Percentiles rank a stretch among this genome's conserved stretches.
Evolutionary conservation across 2,888 invertebrate genomes (phyloP).

Genomic region (Trichogramma dendrolimi): DNA sequence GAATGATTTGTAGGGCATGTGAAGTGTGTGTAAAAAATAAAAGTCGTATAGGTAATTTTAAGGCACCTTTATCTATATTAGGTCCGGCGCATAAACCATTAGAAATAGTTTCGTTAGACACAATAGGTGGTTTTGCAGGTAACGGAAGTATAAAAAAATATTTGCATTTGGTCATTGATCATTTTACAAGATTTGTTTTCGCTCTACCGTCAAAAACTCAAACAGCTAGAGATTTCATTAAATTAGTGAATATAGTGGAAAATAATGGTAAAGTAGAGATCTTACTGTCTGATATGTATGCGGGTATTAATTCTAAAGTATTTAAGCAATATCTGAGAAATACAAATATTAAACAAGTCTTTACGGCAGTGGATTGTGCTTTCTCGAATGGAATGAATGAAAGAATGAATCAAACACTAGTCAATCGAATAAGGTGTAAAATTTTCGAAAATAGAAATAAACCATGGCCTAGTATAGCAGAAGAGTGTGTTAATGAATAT

Average conservation of each 20-base stretch:
- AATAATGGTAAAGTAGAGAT: conserved; percentile 22
- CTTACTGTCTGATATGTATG: conserved; percentile 36
- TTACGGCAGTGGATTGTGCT: conserved; percentile 34
- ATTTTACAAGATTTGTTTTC: conserved; percentile 37
- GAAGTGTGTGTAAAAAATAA: conserved; percentile 39
- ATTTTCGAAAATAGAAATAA: conserved; percentile 33
- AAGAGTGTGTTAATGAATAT: conserved; percentile 34
- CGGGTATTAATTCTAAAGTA: conserved; percentile 34
- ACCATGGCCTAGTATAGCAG: conserved; percentile 36
- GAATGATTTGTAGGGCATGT: conserved; percentile 31
- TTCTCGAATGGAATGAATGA: conserved; percentile 32
- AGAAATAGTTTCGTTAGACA: conserved; percentile 39
- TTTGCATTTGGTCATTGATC: conserved; percentile 34
- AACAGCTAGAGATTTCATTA: conserved; percentile 36
- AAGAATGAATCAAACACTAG: conserved; percentile 28
- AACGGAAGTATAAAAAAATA: conserved; percentile 35
- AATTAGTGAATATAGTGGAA: conserved; percentile 25
- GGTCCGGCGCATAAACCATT: conserved; percentile 35
- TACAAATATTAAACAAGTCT: conserved; percentile 33
- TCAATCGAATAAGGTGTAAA: conserved; percentile 39
- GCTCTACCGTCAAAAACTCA: conserved; percentile 35
- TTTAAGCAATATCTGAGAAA: conserved; percentile 34
- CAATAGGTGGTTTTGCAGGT: conserved; percentile 39
- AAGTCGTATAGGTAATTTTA: conserved; percentile 30
- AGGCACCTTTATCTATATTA: conserved; percentile 33